Evolutionary conservation across 1,140 invertebrate genomes (phyloP), one percentile per base, ranked within the genome.

Genomic region (Hycleus phaleratus): DNA sequence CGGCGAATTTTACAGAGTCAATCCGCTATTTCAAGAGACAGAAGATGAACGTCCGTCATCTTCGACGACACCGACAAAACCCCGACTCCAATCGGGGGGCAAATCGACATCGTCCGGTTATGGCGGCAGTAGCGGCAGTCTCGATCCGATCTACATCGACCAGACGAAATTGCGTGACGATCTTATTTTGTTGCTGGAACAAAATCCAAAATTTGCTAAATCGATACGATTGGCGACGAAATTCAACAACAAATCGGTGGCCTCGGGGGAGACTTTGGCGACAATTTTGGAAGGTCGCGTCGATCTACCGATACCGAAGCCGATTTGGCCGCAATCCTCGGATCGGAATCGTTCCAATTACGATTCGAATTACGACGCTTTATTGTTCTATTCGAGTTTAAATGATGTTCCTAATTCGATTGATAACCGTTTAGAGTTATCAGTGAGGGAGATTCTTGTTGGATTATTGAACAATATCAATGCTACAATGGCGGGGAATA

Each of bases 391-490:
- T 53, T 72, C 72, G 1, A 71, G 63, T 42, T 56, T 68, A 7
- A 67, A 64, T 59, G 54, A 64, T 10, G 39, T 44, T 11, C 57
- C 63, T 2, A 56, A 63, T 4, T 40, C n/a, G 54, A 54, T 26
- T 18, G 42, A 12, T 58, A 42, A 52, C 24, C 65, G 56, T 10
- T 48, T 64, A 3, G 55, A 67, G 39, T 52, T 68, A 5, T 73
- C 74, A 0, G 66, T 76, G 0, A 72, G 70, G 18, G 74, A 78
- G 26, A 61, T 79, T 4, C 63, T 79, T 3, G 53, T 77, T 10
- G 75, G 77, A 50, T 62, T 79, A 24, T 72, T 77, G 48, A 70
- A 68, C 39, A 73, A 72, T 8, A 65, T 78, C n/a, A 75, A 74
- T 60, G 74, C 72, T 25, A 71, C 76, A 8, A 72, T 77, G 59